These are phyloP conservation scores for Harpagifer antarcticus DNA, from an alignment of 2,797 vertebrate genomes.

Conservation along the genomic window DNA sequence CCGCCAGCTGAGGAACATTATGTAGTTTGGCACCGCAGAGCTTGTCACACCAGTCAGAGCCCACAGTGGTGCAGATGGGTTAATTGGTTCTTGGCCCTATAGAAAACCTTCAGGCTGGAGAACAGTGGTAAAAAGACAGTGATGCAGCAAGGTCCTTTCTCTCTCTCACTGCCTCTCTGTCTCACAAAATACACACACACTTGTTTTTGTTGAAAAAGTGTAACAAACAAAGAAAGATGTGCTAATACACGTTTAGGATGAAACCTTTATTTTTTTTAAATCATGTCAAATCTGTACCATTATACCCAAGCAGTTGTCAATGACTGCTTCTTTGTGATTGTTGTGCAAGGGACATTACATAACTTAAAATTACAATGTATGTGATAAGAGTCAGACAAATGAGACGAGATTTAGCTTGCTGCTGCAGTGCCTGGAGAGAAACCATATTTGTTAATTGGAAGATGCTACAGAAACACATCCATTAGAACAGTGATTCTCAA, in stretches of 20 bases:
- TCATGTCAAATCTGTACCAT: not conserved
- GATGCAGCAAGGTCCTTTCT: not conserved
- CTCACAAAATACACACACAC: not conserved
- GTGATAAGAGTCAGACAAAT: too few species aligned
- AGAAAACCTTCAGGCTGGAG: slow-evolving; percentile 41
- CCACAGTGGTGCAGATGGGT: slow-evolving; percentile 52
- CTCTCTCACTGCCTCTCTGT: not conserved
- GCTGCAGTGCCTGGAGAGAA: not conserved
- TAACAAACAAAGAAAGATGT: not conserved
- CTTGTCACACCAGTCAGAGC: slow-evolving; percentile 46
- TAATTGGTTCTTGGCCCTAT: slow-evolving; percentile 67
- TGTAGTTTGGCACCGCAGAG: slow-evolving; percentile 50
- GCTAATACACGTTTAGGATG: not conserved
- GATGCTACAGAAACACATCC: not conserved
- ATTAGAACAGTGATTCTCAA: not conserved
- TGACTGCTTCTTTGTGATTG: not conserved
- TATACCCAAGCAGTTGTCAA: not conserved
- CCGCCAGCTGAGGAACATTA: slow-evolving; percentile 47
- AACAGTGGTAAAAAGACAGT: not conserved
- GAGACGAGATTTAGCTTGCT: too few species aligned
- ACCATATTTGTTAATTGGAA: not conserved
- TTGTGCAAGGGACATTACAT: not conserved
- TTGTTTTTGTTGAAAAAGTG: not conserved
- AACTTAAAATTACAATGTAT: not conserved
- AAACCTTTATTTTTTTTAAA: not conserved